phyloP scores from a whole-genome alignment of 2,113 vertebrate genomes.

The Notechis scutatus region DNA sequence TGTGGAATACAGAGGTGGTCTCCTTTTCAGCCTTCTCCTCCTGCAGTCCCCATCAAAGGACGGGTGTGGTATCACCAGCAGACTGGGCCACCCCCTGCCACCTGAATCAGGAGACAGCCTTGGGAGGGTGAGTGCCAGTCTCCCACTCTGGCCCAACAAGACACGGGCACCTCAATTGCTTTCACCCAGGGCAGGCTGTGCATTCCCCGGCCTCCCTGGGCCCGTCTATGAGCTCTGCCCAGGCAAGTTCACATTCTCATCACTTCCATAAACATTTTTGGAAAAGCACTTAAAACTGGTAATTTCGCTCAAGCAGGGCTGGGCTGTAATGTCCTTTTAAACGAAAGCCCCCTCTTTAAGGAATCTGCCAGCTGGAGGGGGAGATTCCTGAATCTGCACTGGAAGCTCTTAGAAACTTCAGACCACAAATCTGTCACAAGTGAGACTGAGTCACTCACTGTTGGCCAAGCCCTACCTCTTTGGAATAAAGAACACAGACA shows the following conservation, averaged over 20 bases:
- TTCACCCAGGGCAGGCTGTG: background rate
- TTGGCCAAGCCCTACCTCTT: background rate
- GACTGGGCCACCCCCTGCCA: background rate
- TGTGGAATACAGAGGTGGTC: background rate
- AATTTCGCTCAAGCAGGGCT: slow-evolving; percentile 37
- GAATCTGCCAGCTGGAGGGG: background rate
- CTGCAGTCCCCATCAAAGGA: background rate
- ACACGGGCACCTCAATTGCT: background rate
- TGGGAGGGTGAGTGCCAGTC: background rate
- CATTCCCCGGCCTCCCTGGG: background rate
- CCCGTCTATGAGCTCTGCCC: fast-evolving
- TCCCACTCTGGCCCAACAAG: background rate
- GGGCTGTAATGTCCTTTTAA: background rate
- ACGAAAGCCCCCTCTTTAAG: background rate
- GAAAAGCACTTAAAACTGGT: slow-evolving; percentile 55
- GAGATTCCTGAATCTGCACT: background rate
- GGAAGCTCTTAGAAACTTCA: background rate
- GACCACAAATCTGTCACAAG: background rate
- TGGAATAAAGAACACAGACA: background rate
- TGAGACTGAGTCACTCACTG: background rate
- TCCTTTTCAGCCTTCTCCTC: background rate
- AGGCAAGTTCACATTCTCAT: slow-evolving; percentile 33
- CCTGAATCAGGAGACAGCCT: background rate
- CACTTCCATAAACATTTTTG: slow-evolving; percentile 65
- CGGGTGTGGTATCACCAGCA: background rate